These are phyloP conservation scores for Hydrotaea cyrtoneurina DNA, from an alignment of 2,888 invertebrate genomes.

Conservation along the genomic window DNA sequence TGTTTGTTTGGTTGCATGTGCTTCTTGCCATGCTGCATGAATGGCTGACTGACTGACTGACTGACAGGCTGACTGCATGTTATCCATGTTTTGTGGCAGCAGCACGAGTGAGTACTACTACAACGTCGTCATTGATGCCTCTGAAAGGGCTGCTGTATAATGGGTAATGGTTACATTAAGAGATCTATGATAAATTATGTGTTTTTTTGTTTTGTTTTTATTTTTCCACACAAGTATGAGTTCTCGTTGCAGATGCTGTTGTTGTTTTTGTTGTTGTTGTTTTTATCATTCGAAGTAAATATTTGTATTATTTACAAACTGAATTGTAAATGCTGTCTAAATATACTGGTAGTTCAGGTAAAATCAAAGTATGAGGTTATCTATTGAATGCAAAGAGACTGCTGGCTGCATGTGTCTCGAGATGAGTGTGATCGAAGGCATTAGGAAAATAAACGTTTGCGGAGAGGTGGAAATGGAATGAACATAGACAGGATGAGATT, in stretches of 20 bases:
- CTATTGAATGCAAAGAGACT: too few relatives aligned
- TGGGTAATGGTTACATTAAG: conserved; percentile 32
- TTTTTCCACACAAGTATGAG: background rate
- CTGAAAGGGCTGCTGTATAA: background rate
- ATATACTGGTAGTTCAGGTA: background rate
- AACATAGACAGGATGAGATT: too few relatives aligned
- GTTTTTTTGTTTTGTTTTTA: background rate
- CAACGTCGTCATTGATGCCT: background rate
- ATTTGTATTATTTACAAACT: conserved; percentile 34
- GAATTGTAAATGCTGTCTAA: conserved; percentile 19
- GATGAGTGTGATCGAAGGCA: too few relatives aligned
- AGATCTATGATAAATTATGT: conserved; percentile 4
- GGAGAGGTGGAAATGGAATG: too few relatives aligned
- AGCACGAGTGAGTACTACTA: background rate
- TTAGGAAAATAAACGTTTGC: too few relatives aligned
- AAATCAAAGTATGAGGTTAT: background rate
- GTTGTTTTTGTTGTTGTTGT: conserved; percentile 15
- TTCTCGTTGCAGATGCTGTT: background rate
- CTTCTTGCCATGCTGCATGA: background rate
- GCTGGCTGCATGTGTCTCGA: too few relatives aligned
- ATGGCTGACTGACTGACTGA: background rate
- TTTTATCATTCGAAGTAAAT: conserved; percentile 10
- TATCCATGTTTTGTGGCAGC: background rate
- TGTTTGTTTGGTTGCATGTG: background rate
- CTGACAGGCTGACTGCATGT: background rate